Evolutionary conservation across 2,888 invertebrate genomes (phyloP).

Genomic region (Lithosia quadra): DNA sequence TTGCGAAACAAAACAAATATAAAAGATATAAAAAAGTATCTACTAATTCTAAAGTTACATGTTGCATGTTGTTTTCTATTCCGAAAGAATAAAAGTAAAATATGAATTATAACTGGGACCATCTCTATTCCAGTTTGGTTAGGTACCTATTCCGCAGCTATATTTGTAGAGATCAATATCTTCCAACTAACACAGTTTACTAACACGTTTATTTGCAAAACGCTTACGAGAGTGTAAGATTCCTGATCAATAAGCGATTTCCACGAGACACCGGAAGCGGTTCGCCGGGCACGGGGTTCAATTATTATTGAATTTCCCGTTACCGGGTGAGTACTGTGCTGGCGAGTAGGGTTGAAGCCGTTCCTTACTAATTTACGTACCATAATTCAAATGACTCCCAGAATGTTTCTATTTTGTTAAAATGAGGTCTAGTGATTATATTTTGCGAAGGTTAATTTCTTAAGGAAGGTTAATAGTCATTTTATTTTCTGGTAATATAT

Average conservation of each 20-base stretch:
- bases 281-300: constrained; percentile 75
- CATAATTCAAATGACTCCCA: constrained; percentile 22
- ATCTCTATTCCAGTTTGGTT: too few relatives aligned
- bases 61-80: too few relatives aligned
- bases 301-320: constrained; percentile 83
- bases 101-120: too few relatives aligned
- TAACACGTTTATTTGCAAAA: not conserved
- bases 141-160: not conserved
- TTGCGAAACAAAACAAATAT: too few relatives aligned
- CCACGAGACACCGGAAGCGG: constrained; percentile 79
- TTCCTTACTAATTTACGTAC: constrained; percentile 53
- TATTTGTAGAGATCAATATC: not conserved
- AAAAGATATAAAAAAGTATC: too few relatives aligned
- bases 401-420: not conserved
- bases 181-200: not conserved
- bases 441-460: too few relatives aligned
- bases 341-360: constrained; percentile 45
- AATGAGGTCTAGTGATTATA: not conserved
- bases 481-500: not conserved
- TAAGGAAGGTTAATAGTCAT: not conserved
- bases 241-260: constrained; percentile 78
- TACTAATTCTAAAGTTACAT: too few relatives aligned
- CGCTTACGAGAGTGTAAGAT: constrained; percentile 56
- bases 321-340: constrained; percentile 53
- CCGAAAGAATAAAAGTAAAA: too few relatives aligned